Conservation (phyloP, 2,113 vertebrate genomes). For the Todiramphus saurophagus region DNA sequence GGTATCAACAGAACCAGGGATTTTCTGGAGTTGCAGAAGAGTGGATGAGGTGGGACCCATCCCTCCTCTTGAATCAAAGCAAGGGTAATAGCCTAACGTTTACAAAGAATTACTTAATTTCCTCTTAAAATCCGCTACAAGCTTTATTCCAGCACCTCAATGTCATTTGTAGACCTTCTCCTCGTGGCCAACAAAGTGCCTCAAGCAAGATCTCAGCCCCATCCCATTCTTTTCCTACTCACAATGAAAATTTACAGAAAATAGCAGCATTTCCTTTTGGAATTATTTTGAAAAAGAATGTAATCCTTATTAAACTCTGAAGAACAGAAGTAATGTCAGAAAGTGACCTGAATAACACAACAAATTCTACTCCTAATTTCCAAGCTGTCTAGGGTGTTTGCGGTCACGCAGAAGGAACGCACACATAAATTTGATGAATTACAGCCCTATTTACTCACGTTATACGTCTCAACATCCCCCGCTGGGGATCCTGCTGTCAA, state of each 20-base stretch:
- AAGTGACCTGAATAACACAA: neutral
- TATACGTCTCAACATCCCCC: neutral
- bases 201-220: neutral
- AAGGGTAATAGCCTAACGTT: neutral
- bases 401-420: neutral
- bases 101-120: neutral
- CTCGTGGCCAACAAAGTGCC: neutral
- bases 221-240: neutral
- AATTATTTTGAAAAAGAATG: neutral
- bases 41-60: neutral
- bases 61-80: neutral
- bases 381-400: neutral
- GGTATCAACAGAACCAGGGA: neutral
- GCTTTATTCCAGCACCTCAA: neutral
- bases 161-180: neutral
- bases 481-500: neutral
- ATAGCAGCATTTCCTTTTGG: neutral
- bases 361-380: neutral
- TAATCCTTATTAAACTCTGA: neutral
- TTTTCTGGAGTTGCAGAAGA: neutral
- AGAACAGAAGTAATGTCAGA: neutral
- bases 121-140: neutral
- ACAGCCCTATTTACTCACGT: neutral
- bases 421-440: neutral
- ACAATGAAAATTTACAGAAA: neutral